Base-by-base conservation (phyloP, 2,888 invertebrate species). In the Galerucella pusilla region DNA sequence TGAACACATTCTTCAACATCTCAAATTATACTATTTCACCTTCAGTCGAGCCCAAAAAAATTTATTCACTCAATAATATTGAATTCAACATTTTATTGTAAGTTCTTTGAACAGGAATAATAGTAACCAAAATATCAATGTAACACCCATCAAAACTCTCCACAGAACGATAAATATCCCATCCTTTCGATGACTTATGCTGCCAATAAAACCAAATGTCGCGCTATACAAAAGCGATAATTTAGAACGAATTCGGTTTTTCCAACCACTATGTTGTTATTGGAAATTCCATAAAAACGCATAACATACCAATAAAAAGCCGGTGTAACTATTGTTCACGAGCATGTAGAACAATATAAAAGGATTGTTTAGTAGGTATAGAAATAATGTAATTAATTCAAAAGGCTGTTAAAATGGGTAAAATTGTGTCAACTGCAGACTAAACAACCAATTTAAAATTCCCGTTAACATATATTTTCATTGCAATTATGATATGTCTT, bases 251-350 rank as follows among this genome's bases (percentile, higher is more conserved):
- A 52, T 52, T 52, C 52, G 52, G 52, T 14, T 52, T 52, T 52
- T 16, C 52, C n/a, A 52, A 52, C 52, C 52, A 52, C 52, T 52
- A n/a, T 52, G n/a, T 52, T 52, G 52, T 52, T 52, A 52, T 52
- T 52, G 52, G 52, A 52, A 52, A 52, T 52, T 52, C 52, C 52
- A 52, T n/a, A n/a, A 52, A 52, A 52, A 52, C 52, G 52, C 52
- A 52, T 14, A 52, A 52, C 52, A 52, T 52, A 6, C 52, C n/a
- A 52, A n/a, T 52, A 52, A 52, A 52, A 52, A 14, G 6, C n/a
- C 52, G 52, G 0, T 52, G 52, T n/a, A 52, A 52, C 52, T 52
- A 52, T 52, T 14, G 52, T 52, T 52, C 14, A 52, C 52, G n/a
- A 0, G 14, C n/a, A 52, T 7, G n/a, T 52, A 16, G 52, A n/a